These are phyloP conservation scores for Ennomos quercinarius DNA, from an alignment of 2,888 invertebrate genomes.

Conservation along the genomic window DNA sequence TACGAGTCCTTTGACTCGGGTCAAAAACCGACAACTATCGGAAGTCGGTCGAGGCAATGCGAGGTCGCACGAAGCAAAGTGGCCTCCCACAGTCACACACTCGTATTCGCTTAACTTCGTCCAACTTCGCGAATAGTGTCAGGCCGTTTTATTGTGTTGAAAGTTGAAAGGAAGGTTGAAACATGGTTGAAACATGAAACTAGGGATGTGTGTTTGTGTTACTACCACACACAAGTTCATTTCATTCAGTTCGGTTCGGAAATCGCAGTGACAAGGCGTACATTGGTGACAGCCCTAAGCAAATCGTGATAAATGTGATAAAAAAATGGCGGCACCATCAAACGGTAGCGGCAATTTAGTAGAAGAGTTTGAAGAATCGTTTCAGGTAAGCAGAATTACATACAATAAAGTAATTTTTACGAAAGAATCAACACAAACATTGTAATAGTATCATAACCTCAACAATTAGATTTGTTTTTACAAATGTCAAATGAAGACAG, in stretches of 20 bases:
- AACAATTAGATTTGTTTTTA: slow-evolving; percentile 47
- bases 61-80: too few species aligned
- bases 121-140: too few species aligned
- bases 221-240: slow-evolving; percentile 2
- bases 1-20: too few species aligned
- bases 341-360: slow-evolving; percentile 94
- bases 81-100: too few species aligned
- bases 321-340: slow-evolving; percentile 90
- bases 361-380: slow-evolving; percentile 96
- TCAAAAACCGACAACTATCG: too few species aligned
- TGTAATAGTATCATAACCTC: slow-evolving; percentile 60
- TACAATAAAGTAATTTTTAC: slow-evolving; percentile 8
- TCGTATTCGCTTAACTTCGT: too few species aligned
- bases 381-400: slow-evolving; percentile 87
- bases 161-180: too few species aligned
- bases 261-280: slow-evolving; percentile 10
- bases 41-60: too few species aligned
- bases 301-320: slow-evolving; percentile 33
- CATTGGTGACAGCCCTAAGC: slow-evolving; percentile 39
- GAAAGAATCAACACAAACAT: slow-evolving; percentile 22
- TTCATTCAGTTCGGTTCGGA: not conserved
- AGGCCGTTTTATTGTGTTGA: too few species aligned
- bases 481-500: slow-evolving; percentile 62
- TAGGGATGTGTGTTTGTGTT: slow-evolving; percentile 15
- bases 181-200: not conserved